Percentiles rank a stretch among this genome's conserved stretches.
These are phyloP conservation scores for Calliphora vomitoria DNA, from an alignment of 2,888 invertebrate genomes.

Conservation along the genomic window DNA sequence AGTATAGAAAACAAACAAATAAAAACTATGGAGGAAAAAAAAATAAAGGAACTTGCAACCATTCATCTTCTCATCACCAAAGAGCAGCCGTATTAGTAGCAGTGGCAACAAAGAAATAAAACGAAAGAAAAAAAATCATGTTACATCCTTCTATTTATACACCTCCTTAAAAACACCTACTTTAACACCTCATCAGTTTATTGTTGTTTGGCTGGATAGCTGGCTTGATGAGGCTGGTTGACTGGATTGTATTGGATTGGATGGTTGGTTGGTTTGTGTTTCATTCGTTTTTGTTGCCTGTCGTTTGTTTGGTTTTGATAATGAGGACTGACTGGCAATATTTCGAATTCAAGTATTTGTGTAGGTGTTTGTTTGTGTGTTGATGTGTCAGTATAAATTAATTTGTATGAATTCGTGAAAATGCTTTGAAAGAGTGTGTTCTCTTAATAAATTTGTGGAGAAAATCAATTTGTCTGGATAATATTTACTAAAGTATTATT, in stretches of 20 bases:
- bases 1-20: conserved; percentile 40
- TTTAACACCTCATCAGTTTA: conserved; percentile 73
- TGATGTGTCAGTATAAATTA: conserved; percentile 49
- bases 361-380: conserved; percentile 20
- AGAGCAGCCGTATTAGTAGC: conserved; percentile 33
- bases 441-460: not conserved
- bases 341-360: conserved; percentile 41
- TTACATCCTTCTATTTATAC: conserved; percentile 55
- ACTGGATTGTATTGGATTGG: conserved; percentile 18
- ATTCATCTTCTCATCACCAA: conserved; percentile 72
- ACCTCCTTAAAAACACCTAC: conserved; percentile 73
- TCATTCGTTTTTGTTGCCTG: conserved; percentile 17
- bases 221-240: too few species aligned
- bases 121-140: not conserved
- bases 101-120: not conserved
- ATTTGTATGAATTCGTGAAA: conserved; percentile 10
- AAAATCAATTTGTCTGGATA: not conserved
- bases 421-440: conserved; percentile 28
- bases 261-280: conserved; percentile 12
- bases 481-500: too few species aligned
- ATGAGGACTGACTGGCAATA: conserved; percentile 60
- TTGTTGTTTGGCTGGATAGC: conserved; percentile 47
- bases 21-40: not conserved
- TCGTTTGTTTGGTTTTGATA: conserved; percentile 52
- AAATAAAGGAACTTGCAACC: conserved; percentile 38